Evolutionary conservation across 2,113 vertebrate species (phyloP), one percentile per base, ranked within the genome.

Genomic region (Zapornia atra): DNA sequence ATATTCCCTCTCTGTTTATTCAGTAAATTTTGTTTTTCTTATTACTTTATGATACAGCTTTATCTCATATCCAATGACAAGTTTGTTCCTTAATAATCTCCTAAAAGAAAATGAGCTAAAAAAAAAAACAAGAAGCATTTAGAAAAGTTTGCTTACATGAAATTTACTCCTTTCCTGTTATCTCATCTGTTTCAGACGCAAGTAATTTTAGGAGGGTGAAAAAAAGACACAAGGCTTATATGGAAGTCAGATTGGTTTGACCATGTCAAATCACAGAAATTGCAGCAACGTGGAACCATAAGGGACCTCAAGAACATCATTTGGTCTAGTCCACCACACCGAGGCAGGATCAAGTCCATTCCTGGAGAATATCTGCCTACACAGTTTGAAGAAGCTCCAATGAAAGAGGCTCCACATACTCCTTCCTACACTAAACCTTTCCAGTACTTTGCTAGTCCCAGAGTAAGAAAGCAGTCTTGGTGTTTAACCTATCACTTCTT

Each of bases 1-100:
- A 85, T 94, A 94, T 94, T 95, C 73, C 81, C 73, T 63, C 61
- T 73, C 81, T 96, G 72, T 96, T 95, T 97, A 96, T 95, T 82
- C 20, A 4, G 63, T 95, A 96, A 91, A 95, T 93, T 93, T 84
- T 86, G 57, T 22, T 92, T 94, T 94, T 92, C 91, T 82, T 96
- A 88, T 84, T 92, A 76, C 50, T 83, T 96, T 92, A 91, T 92
- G 88, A 84, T 91, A 91, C 10, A 15, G 92, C 90, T 96, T 96
- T 97, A 95, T 97, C 96, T 94, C 88, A 76, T 79, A 87, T 28
- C 46, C 92, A 75, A 9, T 89, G 88, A 97, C 92, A 96, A 89
- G 83, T 91, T 59, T 91, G 83, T 94, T 97, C 91, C 83, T 94
- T 94, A 95, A 94, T 96, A 96, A 96, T 92, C 86, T 94, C 91